Evolutionary conservation across 2,888 invertebrate species (phyloP), one percentile per base, ranked within the genome.

Genomic region (Mythimna ferrago): DNA sequence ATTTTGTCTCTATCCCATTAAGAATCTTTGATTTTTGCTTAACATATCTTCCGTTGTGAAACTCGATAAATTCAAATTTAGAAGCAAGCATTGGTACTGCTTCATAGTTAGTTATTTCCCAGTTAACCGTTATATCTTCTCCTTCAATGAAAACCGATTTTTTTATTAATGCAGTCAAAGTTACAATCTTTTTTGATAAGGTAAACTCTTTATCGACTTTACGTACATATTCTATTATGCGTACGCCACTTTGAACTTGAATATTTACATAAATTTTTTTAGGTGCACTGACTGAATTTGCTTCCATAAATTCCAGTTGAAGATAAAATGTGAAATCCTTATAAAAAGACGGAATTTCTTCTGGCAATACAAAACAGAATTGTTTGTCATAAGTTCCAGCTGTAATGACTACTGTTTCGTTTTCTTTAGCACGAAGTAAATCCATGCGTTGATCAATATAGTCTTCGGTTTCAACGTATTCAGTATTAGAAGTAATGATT

Each of bases 351-450:
- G 81, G 71, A 0, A 76, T 65, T 54, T 76, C 65, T 32, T 63
- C 41, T 53, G 81, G 79, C 2, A 80, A 54, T 16, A 10, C 26
- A 56, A 79, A 79, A 32, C 44, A 11, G 48, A 78, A 79, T 9
- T n/a, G 64, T 51, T 54, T 21, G 1, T 61, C 44, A 26, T 61
- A 72, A 16, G 11, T 48, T 54, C 61, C 72, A 19, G 53, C 54
- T 35, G 41, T 14, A 32, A 71, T 9, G 4, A 16, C 32, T n/a
- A n/a, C 38, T 60, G 44, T 5, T 35, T n/a, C 44, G 7, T 61
- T 53, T 35, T 71, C 72, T n/a, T 61, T 14, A 56, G 32, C 53
- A 4, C 54, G 1, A 7, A 41, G 16, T 54, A 60, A 41, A 53
- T 60, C n/a, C 32, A 71, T 51, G 4, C 4, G 7, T 14, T 53